Evolutionary conservation across 1,140 invertebrate species (phyloP).

Genomic region (Spodoptera frugiperda): DNA sequence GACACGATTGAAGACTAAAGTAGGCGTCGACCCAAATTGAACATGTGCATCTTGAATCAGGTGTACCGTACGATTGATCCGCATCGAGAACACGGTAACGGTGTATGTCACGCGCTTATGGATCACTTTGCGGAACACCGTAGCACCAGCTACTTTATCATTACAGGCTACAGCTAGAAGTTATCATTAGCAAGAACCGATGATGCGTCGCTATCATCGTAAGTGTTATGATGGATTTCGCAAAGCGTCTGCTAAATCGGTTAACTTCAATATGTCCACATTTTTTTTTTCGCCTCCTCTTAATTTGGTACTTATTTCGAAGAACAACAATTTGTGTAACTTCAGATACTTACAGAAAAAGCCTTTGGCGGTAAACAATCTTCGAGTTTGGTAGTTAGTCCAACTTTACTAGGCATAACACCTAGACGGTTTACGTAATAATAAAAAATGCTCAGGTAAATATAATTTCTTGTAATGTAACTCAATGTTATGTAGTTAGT

Average conservation of each 20-base stretch:
- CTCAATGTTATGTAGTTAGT: not conserved
- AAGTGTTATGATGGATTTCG: not conserved
- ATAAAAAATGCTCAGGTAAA: not conserved
- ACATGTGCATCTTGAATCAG: constrained; percentile 66
- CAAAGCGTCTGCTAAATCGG: not conserved
- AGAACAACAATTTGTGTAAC: too few species aligned
- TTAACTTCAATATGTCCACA: not conserved
- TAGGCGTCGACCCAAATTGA: constrained; percentile 53
- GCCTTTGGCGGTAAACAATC: too few species aligned
- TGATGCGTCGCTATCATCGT: not conserved
- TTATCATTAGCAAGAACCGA: constrained; percentile 6
- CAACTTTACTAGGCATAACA: too few species aligned
- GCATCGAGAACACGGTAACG: constrained; percentile 70
- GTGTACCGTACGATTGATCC: constrained; percentile 70
- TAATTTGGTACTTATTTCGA: too few species aligned
- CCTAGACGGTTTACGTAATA: too few species aligned
- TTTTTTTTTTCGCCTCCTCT: too few species aligned
- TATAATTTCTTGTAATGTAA: not conserved
- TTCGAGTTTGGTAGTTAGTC: too few species aligned
- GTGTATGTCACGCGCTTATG: constrained; percentile 58
- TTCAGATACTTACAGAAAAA: too few species aligned
- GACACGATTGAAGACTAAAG: constrained; percentile 28
- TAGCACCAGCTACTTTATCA: constrained; percentile 14
- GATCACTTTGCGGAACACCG: constrained; percentile 56
- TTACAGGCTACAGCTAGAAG: constrained; percentile 34